Evolutionary conservation across 2,797 vertebrate species (phyloP).

Genomic region (Squalus acanthias): DNA sequence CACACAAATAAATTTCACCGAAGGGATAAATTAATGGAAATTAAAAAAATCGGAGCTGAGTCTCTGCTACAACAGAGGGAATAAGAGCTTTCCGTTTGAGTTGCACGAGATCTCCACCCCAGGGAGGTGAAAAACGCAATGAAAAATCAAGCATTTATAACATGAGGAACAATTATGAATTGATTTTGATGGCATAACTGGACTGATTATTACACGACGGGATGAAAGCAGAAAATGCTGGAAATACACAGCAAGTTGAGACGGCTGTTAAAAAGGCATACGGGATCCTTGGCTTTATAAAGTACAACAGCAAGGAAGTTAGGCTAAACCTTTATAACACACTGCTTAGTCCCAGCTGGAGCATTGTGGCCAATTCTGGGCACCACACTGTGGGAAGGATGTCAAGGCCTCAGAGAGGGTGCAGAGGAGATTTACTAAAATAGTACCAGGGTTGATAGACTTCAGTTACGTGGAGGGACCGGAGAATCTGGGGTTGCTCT

Average conservation of each 20-base stretch:
- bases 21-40: conserved; percentile 10
- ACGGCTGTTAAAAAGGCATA: neutral
- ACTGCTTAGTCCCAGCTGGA: neutral
- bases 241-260: neutral
- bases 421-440: neutral
- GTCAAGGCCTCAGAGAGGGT: neutral
- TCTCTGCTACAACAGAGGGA: neutral
- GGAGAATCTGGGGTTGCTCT: neutral
- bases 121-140: neutral
- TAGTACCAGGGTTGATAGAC: no score
- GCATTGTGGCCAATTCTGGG: neutral
- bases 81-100: neutral
- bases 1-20: neutral
- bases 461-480: neutral
- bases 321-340: neutral
- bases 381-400: neutral
- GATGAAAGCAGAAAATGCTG: neutral
- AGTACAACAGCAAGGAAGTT: neutral
- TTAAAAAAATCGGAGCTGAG: neutral
- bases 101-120: neutral
- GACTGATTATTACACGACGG: neutral
- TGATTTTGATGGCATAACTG: neutral
- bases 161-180: neutral
- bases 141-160: neutral
- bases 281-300: neutral